Conservation (phyloP, 2,797 vertebrate genomes). For the Sebastes oblongus region DNA sequence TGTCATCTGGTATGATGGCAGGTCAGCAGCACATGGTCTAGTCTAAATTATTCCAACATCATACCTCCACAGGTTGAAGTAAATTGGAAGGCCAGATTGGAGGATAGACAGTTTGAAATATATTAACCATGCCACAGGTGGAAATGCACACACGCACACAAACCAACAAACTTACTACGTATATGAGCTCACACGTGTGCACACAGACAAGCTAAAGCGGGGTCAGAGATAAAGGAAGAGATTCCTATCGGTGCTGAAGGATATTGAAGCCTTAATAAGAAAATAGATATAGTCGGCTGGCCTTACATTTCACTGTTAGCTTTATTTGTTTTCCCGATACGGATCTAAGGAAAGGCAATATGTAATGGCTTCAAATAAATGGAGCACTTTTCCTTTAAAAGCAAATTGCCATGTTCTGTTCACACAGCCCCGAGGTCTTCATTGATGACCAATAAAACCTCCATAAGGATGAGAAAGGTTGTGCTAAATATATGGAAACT, state of each 20-base stretch:
- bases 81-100: constrained; percentile 13
- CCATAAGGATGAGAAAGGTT: not conserved
- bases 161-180: constrained; percentile 22
- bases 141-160: constrained; percentile 10
- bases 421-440: not conserved
- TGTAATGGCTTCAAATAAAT: constrained; percentile 72
- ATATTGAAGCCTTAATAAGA: constrained; percentile 84
- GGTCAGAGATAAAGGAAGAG: constrained; percentile 77
- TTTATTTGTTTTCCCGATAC: constrained; percentile 81
- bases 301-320: constrained; percentile 71
- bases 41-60: constrained; percentile 19
- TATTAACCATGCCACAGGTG: constrained; percentile 55
- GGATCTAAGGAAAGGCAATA: constrained; percentile 75
- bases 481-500: not conserved
- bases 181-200: constrained; percentile 23
- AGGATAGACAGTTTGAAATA: constrained; percentile 38
- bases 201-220: constrained; percentile 60
- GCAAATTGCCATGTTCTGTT: constrained; percentile 21
- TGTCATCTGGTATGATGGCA: not conserved
- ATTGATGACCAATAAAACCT: not conserved
- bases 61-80: constrained; percentile 7
- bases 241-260: constrained; percentile 78
- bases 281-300: constrained; percentile 74
- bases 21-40: constrained; percentile 1
- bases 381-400: constrained; percentile 58